Evolutionary conservation across 1,140 invertebrate genomes (phyloP).

Genomic region (Bombus polaris): DNA sequence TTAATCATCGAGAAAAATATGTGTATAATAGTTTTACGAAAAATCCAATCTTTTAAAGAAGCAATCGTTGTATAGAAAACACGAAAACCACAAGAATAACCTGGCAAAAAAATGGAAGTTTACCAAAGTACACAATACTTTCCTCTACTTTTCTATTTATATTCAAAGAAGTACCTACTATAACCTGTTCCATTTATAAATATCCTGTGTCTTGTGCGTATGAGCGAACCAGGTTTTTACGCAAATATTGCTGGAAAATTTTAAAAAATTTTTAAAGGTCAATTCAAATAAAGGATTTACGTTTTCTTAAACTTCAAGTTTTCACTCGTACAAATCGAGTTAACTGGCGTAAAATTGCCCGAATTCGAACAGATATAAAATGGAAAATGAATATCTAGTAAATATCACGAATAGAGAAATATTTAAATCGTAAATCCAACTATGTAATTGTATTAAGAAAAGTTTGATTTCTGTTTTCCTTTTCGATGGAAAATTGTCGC

Average conservation of each 20-base stretch:
- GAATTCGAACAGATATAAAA: no score
- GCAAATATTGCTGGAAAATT: not conserved
- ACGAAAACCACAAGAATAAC: not conserved
- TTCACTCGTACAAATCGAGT: no score
- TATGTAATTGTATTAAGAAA: no score
- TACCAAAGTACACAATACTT: not conserved
- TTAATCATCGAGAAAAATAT: not conserved
- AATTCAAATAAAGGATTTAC: no score
- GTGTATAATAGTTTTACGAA: no score
- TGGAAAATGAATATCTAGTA: not conserved
- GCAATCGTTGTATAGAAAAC: not conserved
- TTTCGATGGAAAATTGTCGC: no score
- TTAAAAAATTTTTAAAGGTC: rapidly evolving
- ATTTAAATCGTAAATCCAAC: no score
- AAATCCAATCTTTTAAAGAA: not conserved
- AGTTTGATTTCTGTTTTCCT: no score
- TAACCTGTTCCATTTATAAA: not conserved
- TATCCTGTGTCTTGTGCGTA: not conserved
- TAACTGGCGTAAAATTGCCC: no score
- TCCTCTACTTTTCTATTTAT: not conserved
- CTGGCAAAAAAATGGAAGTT: not conserved
- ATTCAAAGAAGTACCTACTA: not conserved
- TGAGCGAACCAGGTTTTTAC: not conserved
- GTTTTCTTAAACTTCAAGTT: no score
- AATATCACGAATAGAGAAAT: no score